A percentile compares a stretch with the other conserved stretches of the same genome.
phyloP scores from a whole-genome alignment of 2,797 vertebrate species.

The Emys orbicularis region DNA sequence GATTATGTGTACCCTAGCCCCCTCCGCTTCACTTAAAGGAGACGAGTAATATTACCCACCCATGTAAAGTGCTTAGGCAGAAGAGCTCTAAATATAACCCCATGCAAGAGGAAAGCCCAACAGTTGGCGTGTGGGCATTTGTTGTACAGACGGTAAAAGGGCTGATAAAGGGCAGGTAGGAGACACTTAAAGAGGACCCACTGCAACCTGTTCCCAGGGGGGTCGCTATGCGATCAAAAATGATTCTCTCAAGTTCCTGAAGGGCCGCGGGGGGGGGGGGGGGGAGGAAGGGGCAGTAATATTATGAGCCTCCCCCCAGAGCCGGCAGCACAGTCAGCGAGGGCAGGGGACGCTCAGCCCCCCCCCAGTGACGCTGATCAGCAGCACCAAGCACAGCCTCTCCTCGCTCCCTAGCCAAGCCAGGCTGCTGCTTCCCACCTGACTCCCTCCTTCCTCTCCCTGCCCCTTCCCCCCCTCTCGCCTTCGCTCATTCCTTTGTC shows the following conservation, averaged over 20 bases:
- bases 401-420: neutral
- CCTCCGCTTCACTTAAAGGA: neutral
- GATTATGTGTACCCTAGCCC: neutral
- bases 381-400: too few relatives aligned
- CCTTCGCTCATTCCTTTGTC: constrained; percentile 82
- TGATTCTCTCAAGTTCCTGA: constrained; percentile 20
- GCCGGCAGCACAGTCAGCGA: neutral
- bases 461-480: neutral
- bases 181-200: neutral
- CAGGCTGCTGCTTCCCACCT: constrained; percentile 43
- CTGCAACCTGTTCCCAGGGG: neutral
- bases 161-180: too few relatives aligned
- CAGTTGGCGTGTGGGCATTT: neutral
- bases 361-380: neutral
- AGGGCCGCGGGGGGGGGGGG: neutral
- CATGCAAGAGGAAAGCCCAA: neutral
- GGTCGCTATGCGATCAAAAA: neutral
- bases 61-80: neutral
- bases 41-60: neutral
- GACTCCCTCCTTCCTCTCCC: constrained; percentile 11
- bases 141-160: neutral
- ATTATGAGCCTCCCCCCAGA: neutral
- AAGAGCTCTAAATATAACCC: neutral
- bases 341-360: neutral
- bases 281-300: neutral